Conservation (phyloP, 1,140 invertebrate genomes). For the Drosophila teissieri region DNA sequence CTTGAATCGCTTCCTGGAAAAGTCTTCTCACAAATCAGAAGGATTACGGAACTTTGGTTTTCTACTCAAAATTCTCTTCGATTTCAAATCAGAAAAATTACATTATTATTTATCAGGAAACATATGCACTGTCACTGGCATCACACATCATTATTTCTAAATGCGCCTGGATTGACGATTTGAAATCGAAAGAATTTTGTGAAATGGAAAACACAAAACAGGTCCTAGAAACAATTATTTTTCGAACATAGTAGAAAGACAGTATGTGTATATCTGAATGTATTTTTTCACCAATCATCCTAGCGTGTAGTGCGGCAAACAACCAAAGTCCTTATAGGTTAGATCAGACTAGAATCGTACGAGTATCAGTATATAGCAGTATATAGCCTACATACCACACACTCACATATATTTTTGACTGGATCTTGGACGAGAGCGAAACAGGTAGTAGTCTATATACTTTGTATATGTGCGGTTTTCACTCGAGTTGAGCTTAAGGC, state of each 20-base stretch:
- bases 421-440: constrained; percentile 38
- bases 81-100: not conserved
- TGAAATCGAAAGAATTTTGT: constrained; percentile 11
- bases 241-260: constrained; percentile 28
- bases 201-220: not conserved
- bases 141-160: not conserved
- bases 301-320: constrained; percentile 80
- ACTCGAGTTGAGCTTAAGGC: constrained; percentile 65
- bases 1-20: constrained; percentile 38
- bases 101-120: not conserved
- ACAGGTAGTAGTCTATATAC: constrained; percentile 62
- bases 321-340: constrained; percentile 83
- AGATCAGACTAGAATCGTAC: constrained; percentile 51
- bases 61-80: not conserved
- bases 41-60: not conserved
- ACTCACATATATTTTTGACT: constrained; percentile 67
- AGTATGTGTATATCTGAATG: constrained; percentile 63
- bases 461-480: constrained; percentile 66
- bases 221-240: constrained; percentile 36
- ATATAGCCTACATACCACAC: constrained; percentile 24
- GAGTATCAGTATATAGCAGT: constrained; percentile 45
- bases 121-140: no score
- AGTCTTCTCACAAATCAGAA: constrained; percentile 29
- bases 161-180: not conserved
- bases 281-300: constrained; percentile 82